These are phyloP conservation scores for Acanthurus lineatus DNA, from an alignment of 2,797 vertebrate genomes.

Conservation along the genomic window DNA sequence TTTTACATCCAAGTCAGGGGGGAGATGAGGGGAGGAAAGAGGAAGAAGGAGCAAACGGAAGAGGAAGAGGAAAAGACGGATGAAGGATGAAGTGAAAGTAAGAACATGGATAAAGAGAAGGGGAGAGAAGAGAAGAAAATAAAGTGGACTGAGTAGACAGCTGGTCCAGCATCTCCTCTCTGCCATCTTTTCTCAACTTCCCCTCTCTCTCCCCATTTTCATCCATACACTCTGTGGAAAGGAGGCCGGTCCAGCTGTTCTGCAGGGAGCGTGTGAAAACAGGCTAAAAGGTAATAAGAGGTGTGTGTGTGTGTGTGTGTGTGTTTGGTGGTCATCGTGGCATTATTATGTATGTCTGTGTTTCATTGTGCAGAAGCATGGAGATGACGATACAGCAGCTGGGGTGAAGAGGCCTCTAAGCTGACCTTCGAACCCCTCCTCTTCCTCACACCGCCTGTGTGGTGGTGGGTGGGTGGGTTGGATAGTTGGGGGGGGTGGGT, in stretches of 20 bases:
- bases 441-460: conserved; percentile 54
- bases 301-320: conserved; percentile 6
- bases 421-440: conserved; percentile 72
- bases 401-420: conserved; percentile 71
- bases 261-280: conserved; percentile 80
- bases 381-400: conserved; percentile 72
- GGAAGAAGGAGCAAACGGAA: neutral
- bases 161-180: neutral
- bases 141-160: neutral
- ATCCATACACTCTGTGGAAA: neutral
- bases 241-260: conserved; percentile 62
- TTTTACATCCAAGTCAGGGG: conserved; percentile 67
- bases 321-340: conserved; percentile 45
- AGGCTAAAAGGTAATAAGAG: conserved; percentile 69
- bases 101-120: neutral
- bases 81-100: neutral
- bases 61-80: too few relatives aligned
- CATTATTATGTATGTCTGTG: conserved; percentile 64
- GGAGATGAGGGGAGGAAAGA: conserved; percentile 34
- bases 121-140: neutral
- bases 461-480: conserved; percentile 21
- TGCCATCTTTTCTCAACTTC: neutral
- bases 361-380: conserved; percentile 70
- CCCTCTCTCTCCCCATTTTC: neutral
- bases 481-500: conserved; percentile 12